Evolutionary conservation across 2,113 vertebrate species (phyloP), one percentile per base, ranked within the genome.

Genomic region (Dicrurus megarhynchus): DNA sequence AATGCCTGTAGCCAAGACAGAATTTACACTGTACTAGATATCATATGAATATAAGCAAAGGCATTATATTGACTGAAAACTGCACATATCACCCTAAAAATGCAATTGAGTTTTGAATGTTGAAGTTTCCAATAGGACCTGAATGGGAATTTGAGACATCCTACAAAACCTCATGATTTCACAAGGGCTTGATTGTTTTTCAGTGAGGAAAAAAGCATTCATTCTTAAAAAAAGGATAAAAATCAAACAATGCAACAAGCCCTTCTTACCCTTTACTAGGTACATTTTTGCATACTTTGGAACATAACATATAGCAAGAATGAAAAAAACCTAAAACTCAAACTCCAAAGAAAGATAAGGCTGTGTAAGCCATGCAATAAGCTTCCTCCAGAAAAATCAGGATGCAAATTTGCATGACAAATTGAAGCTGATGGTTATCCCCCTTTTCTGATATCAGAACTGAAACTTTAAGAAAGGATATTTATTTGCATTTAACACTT

Each of bases 91-190:
- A 64, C 10, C n/a, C 11, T 57, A 65, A 90, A 91, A 95, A 53
- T 68, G 70, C 35, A 67, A n/a, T 0, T 57, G 12, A 82, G 13
- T 65, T 75, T 83, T 3, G 3, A 60, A 68, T 32, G 19, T 16
- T 2, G 3, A 83, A 47, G 21, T 13, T 86, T 93, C 41, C 0
- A 0, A 65, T 5, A 73, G 12, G 35, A 77, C 5, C 17, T 74
- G 33, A 89, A 74, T 9, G 7, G 28, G 35, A 46, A 60, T 71
- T 30, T 33, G 26, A 85, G 24, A 88, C 9, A 60, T 37, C 22
- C 57, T 52, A 67, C 15, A 89, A 87, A 89, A 68, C 18, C 8
- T 37, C 13, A 23, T 13, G 15, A 49, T 84, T 92, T 85, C 53
- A 68, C 6, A 86, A 32, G 15, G 20, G 9, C 9, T 22, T 61